Evolutionary conservation across 2,888 invertebrate species (phyloP).

Genomic region (Carcina quercana): DNA sequence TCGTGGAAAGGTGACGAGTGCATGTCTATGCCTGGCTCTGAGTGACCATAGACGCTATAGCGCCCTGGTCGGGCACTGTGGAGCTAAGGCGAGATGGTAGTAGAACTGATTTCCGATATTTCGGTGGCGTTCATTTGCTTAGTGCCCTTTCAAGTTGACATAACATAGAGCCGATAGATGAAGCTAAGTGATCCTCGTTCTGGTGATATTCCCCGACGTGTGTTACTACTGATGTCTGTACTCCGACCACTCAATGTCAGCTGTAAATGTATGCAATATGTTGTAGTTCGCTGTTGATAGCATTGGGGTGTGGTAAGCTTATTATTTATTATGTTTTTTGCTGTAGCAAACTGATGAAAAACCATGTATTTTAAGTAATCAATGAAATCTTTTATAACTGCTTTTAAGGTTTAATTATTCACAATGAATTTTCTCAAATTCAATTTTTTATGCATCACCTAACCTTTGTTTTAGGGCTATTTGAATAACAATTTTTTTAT

Average conservation of each 20-base stretch:
- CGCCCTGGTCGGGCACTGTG: slow-evolving; percentile 42
- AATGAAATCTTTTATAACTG: slow-evolving; percentile 36
- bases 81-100: slow-evolving; percentile 49
- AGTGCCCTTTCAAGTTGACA: slow-evolving; percentile 60
- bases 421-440: slow-evolving; percentile 38
- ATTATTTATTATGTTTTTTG: slow-evolving; percentile 41
- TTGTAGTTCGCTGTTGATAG: slow-evolving; percentile 41
- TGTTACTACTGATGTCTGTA: slow-evolving; percentile 22
- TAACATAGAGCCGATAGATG: slow-evolving; percentile 33
- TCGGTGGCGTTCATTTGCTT: slow-evolving; percentile 70
- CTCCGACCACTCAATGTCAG: slow-evolving; percentile 30
- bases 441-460: slow-evolving; percentile 39
- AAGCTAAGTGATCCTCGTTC: slow-evolving; percentile 39
- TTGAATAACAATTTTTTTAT: slow-evolving; percentile 34
- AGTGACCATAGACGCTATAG: slow-evolving; percentile 57
- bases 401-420: slow-evolving; percentile 38
- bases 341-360: slow-evolving; percentile 38
- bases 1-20: slow-evolving; percentile 48
- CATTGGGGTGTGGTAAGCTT: slow-evolving; percentile 48
- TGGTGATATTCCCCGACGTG: slow-evolving; percentile 44
- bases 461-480: slow-evolving; percentile 35
- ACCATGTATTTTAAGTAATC: slow-evolving; percentile 21
- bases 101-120: slow-evolving; percentile 62
- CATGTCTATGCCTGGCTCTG: slow-evolving; percentile 42
- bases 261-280: slow-evolving; percentile 33